phyloP scores from a whole-genome alignment of 2,797 vertebrate genomes.

The Sebastes umbrosus region DNA sequence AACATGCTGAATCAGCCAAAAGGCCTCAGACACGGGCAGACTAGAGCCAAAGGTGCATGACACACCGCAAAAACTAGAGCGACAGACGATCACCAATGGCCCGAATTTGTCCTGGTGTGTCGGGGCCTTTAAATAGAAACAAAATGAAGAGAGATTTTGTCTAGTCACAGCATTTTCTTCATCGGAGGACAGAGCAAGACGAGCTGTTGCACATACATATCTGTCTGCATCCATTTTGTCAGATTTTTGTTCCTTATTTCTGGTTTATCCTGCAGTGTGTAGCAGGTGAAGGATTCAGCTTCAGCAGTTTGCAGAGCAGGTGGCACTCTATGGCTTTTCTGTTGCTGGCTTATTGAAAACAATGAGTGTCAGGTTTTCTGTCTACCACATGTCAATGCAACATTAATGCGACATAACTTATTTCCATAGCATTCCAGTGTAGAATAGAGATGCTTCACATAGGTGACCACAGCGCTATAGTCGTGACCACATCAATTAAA shows the following conservation, averaged over 20 bases:
- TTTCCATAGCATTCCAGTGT: background rate
- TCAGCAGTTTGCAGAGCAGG: conserved; percentile 54
- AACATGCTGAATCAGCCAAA: too few relatives aligned
- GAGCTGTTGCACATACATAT: conserved; percentile 29
- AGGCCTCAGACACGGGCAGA: too few relatives aligned
- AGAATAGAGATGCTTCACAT: background rate
- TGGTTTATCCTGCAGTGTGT: conserved; percentile 40
- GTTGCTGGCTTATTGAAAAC: conserved; percentile 44
- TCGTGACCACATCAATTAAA: background rate
- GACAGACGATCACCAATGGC: too few relatives aligned
- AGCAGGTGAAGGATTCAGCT: conserved; percentile 45
- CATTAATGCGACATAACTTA: background rate
- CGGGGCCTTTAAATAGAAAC: background rate
- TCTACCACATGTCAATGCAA: conserved; percentile 30
- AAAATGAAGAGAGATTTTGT: background rate
- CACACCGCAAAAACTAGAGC: too few relatives aligned
- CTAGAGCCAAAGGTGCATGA: too few relatives aligned
- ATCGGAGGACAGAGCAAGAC: conserved; percentile 7
- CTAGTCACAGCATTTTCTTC: conserved; percentile 2
- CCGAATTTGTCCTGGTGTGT: too few relatives aligned
- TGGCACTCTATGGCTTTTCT: conserved; percentile 59
- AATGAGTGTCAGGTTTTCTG: conserved; percentile 48
- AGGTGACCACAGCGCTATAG: background rate
- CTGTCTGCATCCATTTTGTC: conserved; percentile 36
- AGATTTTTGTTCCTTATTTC: conserved; percentile 1